Evolutionary conservation across 1,140 invertebrate genomes (phyloP).

Genomic region (Bilobella aurantiaca): DNA sequence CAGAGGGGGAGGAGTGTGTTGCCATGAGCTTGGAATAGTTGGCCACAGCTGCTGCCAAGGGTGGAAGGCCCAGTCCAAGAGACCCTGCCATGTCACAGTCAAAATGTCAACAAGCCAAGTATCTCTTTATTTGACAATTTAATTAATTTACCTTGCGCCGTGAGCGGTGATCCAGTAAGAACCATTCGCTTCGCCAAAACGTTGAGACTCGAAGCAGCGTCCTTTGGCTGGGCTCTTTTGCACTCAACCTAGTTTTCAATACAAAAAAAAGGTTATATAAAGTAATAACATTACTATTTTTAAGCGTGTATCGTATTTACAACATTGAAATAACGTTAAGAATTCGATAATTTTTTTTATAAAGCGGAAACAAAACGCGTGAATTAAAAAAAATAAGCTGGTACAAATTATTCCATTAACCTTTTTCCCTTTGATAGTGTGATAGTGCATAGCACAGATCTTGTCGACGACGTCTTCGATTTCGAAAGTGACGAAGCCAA

Average conservation of each 20-base stretch:
- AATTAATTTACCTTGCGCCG: slow-evolving; percentile 29
- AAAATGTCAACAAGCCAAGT: slow-evolving; percentile 15
- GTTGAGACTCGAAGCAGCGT: slow-evolving; percentile 60
- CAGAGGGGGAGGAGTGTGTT: slow-evolving; percentile 40
- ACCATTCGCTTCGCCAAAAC: slow-evolving; percentile 61
- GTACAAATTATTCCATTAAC: slow-evolving; percentile 38
- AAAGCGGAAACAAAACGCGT: too few species aligned
- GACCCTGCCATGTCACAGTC: too few species aligned
- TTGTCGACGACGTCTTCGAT: slow-evolving; percentile 78
- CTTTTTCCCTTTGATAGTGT: slow-evolving; percentile 87
- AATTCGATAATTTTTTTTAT: background rate
- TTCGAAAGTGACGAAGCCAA: slow-evolving; percentile 86
- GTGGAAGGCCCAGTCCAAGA: slow-evolving; percentile 49
- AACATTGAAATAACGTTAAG: background rate
- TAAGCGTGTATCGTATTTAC: too few species aligned
- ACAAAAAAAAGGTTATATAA: background rate
- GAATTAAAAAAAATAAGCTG: background rate
- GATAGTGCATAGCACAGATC: slow-evolving; percentile 83
- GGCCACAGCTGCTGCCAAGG: slow-evolving; percentile 46
- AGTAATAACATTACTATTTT: too few species aligned
- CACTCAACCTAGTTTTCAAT: slow-evolving; percentile 52
- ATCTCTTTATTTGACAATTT: slow-evolving; percentile 5
- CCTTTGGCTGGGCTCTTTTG: slow-evolving; percentile 85
- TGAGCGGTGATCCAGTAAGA: slow-evolving; percentile 37
- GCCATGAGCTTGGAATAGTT: slow-evolving; percentile 60